Base-by-base conservation (phyloP, 2,113 vertebrate species). In the Opisthocomus hoazin region DNA sequence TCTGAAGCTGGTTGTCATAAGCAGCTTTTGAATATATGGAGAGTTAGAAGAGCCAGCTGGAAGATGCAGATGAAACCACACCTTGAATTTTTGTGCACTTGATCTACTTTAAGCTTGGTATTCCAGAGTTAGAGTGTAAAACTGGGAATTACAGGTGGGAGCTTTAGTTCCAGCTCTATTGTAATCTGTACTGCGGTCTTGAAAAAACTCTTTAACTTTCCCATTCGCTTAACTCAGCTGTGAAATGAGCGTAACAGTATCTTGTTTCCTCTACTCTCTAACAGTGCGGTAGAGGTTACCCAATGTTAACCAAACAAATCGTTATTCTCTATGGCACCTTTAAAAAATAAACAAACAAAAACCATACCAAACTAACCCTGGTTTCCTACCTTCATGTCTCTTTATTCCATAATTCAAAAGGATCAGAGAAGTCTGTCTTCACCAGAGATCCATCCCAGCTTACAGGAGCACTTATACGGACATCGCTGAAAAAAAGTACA, bases 391-490 rank as follows among this genome's bases (percentile, higher is more conserved):
- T 66, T 37, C 3, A 1, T 53, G n/a, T 74, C 37, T 80, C 46
- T 94, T 5, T 89, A 3, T 75, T 84, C 69, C 30, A 0, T 73
- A 12, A 78, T 26, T 73, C 27, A 6, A 60, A 85, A 95, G 98
- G 98, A 48, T 92, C 97, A 36, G 97, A 96, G 41, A 98, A 96
- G 58, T 97, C 98, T 24, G 96, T 97, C 66, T 99, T 99, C 96
- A 99, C 99, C 4, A 97, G 99, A 64, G 99, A 99, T 76, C 99
- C 99, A 1, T 96, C 98, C 46, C 99, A 99, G 94, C 98, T 99
- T 22, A 98, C 98, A 95, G 99, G 99, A 61, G 96, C 98, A 11
- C 98, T 99, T 37, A 97, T 99, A 76, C 98, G 98, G 82, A 99
- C 99, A 0, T 98, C 99, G 0, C 96, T 99, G 56, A 98, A 98